Base-by-base conservation (phyloP, 2,888 invertebrate genomes). In the Lithophane leautieri region DNA sequence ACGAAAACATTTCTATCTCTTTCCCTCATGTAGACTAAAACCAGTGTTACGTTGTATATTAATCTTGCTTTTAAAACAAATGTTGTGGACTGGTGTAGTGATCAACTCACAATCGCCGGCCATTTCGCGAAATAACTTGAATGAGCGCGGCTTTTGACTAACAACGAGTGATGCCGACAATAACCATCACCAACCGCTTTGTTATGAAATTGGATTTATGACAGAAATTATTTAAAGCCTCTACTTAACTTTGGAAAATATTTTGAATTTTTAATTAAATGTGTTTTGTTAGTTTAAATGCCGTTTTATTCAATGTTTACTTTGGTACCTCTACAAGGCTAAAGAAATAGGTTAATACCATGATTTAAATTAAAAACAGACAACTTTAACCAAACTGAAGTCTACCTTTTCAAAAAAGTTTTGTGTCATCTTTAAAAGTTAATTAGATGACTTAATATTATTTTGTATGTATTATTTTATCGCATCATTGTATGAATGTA, bases 1-100 rank as follows among this genome's bases (percentile, higher is more conserved):
- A 19, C n/a, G 0, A 61, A 58, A 70, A 63, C 25, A 0, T 58
- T 58, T 54, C 58, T 8, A 11, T 73, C 85, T 76, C 70, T 58
- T 61, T 73, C 67, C 12, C 4, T 2, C 62, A 16, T 44, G 52
- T 34, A 42, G 58, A 54, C 81, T 69, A 47, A 75, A 66, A 71
- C 56, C 75, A 75, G 52, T 70, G 71, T 74, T 73, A 81, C 75
- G 75, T 69, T 73, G 75, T 70, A 63, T 42, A 87, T 87, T 86
- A 81, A 82, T 86, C 86, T 83, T 85, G 79, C 82, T 86, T 86
- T 80, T 78, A 84, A 82, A 86, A 82, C 79, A 84, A 86, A 86
- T 88, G 86, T 86, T 79, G 79, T 63, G 86, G 84, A 85, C 78
- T 79, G 62, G 58, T 78, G 62, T 62, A 70, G 79, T 77, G 82